Base-by-base conservation (phyloP, 2,797 vertebrate species). In the Telmatherina bonti region DNA sequence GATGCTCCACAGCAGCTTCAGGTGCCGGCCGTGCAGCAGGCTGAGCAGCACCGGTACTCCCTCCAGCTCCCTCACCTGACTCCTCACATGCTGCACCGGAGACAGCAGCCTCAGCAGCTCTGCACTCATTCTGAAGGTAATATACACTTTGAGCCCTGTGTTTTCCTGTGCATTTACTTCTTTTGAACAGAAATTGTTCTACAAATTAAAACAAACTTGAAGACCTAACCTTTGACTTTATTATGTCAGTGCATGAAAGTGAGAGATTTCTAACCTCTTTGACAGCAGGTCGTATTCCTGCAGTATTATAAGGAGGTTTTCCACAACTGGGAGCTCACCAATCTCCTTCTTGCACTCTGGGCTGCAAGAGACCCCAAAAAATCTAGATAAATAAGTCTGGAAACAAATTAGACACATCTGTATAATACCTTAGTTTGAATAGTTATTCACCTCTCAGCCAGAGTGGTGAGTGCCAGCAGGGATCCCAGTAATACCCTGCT, bases 81-180 rank as follows among this genome's bases (percentile, higher is more conserved):
- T 93, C 77, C 96, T 94, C 68, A 97, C 92, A 33, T 81, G 85
- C 33, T 82, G 80, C 62, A 96, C 95, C 0, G 94, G 92, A 47
- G 95, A 97, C 16, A 99, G 95, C 0, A 97, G 93, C 70, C 95
- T 87, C 47, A 99, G 89, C 58, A 98, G 83, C 92, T 99, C 96
- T 0, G 95, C 96, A 0, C 94, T 92, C 43, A 98, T 92, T 72
- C 96, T 98, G 77, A 1, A 61, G n/a, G n/a, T 52, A 36, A 55
- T 22, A 55, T 20, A 35, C 16, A 16, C 7, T 11, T 41, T 7
- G 38, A 15, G 0, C 47, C 43, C 24, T 41, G 30, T 16, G 6
- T 41, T 26, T 13, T 38, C 5, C 36, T 38, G 12, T 38, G 36
- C 36, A 38, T 38, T 38, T 38, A 38, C 36, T 38, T 4, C 36